Conservation (phyloP, 2,113 vertebrate species). For the Dasyornis broadbenti region DNA sequence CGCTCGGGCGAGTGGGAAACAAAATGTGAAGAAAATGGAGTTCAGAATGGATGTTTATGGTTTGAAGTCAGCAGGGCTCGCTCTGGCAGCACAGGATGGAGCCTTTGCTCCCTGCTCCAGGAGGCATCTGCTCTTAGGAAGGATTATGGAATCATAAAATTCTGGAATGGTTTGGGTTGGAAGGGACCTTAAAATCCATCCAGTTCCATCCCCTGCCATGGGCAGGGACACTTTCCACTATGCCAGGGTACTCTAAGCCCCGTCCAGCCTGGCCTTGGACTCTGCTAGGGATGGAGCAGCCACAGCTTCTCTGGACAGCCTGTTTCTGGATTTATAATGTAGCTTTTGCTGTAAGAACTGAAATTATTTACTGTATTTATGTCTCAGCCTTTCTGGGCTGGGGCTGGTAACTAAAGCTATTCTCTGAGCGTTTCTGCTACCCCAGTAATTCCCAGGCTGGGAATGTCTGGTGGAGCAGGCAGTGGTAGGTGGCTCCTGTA, state of each 20-base stretch:
- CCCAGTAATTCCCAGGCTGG: not conserved
- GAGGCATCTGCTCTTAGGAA: not conserved
- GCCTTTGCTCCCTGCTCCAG: not conserved
- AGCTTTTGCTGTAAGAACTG: not conserved
- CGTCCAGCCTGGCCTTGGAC: not conserved
- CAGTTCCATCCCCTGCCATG: not conserved
- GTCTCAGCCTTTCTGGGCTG: not conserved
- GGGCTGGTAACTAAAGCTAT: not conserved
- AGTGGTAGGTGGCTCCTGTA: not conserved
- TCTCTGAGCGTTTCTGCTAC: not conserved
- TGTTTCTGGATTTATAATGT: not conserved
- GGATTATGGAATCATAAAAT: not conserved
- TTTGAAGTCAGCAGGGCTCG: not conserved
- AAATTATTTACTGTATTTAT: fast-evolving
- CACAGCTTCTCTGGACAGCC: not conserved
- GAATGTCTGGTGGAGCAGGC: not conserved
- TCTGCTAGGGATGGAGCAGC: not conserved
- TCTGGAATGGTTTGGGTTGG: not conserved
- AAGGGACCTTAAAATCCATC: not conserved
- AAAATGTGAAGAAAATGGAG: not conserved
- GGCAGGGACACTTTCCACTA: not conserved
- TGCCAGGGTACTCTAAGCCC: not conserved
- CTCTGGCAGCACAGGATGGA: not conserved
- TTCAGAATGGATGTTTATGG: not conserved
- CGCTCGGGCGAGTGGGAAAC: not conserved